Evolutionary conservation across 2,888 invertebrate genomes (phyloP).

Genomic region (Agriotes lineatus): DNA sequence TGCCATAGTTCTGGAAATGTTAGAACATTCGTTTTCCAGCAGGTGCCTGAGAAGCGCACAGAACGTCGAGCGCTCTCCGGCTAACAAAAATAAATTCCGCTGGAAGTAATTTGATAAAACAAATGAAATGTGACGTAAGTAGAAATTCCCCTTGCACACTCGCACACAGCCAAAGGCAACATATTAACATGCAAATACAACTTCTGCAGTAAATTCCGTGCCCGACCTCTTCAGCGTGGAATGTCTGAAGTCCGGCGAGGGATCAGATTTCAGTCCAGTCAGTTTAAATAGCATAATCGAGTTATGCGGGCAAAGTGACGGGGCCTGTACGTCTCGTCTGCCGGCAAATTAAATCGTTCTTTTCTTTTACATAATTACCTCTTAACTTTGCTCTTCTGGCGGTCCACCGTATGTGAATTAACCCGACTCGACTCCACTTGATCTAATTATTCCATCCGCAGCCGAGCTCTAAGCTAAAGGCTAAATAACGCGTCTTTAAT

Average conservation of each 20-base stretch:
- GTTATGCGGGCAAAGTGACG: slow-evolving; percentile 46
- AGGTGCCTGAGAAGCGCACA: no score
- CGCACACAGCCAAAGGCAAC: slow-evolving; percentile 28
- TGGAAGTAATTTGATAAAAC: slow-evolving; percentile 26
- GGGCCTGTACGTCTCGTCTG: slow-evolving; percentile 55
- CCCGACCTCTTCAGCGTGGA: slow-evolving; percentile 42
- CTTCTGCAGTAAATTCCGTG: slow-evolving; percentile 39
- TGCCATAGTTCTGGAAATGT: no score
- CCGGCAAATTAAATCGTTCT: slow-evolving; percentile 61
- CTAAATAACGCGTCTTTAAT: slow-evolving; percentile 65
- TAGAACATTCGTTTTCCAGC: no score
- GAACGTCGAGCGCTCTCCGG: not conserved
- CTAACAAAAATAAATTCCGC: not conserved
- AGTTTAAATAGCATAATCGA: slow-evolving; percentile 47
- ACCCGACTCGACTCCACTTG: slow-evolving; percentile 61
- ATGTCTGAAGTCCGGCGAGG: slow-evolving; percentile 42
- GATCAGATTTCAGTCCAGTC: slow-evolving; percentile 45
- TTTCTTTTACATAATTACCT: slow-evolving; percentile 64
- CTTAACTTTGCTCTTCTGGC: slow-evolving; percentile 61
- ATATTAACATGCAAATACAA: slow-evolving; percentile 41
- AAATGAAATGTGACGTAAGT: slow-evolving; percentile 35
- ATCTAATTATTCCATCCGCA: slow-evolving; percentile 65
- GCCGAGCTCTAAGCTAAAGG: slow-evolving; percentile 62
- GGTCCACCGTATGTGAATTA: slow-evolving; percentile 61
- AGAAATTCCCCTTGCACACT: slow-evolving; percentile 22